Evolutionary conservation across 2,113 vertebrate genomes (phyloP).

Genomic region (Herpailurus yagouaroundi): DNA sequence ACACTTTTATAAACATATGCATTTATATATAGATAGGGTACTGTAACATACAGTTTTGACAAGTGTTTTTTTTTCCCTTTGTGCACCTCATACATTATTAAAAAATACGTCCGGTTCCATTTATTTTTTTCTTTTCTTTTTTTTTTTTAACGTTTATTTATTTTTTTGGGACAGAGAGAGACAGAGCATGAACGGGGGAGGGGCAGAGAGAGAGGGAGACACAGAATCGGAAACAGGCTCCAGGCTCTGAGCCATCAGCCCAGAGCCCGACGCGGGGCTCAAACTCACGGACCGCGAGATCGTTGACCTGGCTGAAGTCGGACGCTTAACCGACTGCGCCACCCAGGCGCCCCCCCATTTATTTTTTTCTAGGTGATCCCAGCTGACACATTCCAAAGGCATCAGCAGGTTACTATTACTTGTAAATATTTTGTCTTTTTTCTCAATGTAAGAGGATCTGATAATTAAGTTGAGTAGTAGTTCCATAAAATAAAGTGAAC

Average conservation of each 20-base stretch:
- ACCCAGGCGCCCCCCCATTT: too few species aligned
- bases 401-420: constrained; percentile 51
- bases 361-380: constrained; percentile 70
- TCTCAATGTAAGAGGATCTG: background rate
- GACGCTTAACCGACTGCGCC: too few species aligned
- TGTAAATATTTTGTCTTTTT: constrained; percentile 63
- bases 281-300: too few species aligned
- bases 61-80: constrained; percentile 70
- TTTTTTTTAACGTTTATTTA: too few species aligned
- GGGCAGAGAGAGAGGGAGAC: too few species aligned
- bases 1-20: constrained; percentile 60
- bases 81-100: constrained; percentile 75
- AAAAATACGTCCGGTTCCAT: constrained; percentile 68
- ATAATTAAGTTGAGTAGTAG: background rate
- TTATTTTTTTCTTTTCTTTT: constrained; percentile 75
- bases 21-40: constrained; percentile 60
- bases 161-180: too few species aligned
- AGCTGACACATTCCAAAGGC: constrained; percentile 57
- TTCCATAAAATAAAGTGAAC: constrained; percentile 18
- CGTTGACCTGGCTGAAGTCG: too few species aligned
- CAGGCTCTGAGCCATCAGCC: too few species aligned
- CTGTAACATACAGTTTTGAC: constrained; percentile 68
- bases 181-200: too few species aligned
- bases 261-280: too few species aligned
- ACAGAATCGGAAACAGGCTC: too few species aligned